Base-by-base conservation (phyloP, 2,113 vertebrate species). In the Notothenia rossii region DNA sequence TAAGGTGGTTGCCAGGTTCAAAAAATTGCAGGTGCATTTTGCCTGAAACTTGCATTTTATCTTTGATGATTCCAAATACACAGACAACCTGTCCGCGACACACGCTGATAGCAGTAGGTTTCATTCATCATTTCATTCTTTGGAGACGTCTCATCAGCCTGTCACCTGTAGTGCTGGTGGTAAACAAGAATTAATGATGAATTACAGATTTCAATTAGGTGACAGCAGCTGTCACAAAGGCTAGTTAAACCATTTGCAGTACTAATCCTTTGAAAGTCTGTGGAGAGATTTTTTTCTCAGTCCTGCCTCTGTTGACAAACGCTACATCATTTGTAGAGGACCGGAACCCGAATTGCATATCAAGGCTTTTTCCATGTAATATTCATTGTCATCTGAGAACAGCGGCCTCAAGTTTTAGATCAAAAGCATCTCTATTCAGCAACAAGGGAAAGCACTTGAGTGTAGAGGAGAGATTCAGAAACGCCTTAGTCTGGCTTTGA, bases 341-440 rank as follows among this genome's bases (percentile, higher is more conserved):
- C 72, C 77, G 54, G 79, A 83, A 70, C 78, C 55, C 5, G 70
- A 82, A 86, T 55, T 82, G 69, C 85, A 84, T 91, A 77, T 88
- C 72, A 80, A 83, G 88, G 91, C 91, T 90, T 81, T 86, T 89
- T 86, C 85, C 83, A 91, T 94, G 90, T 89, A 92, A 92, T 91
- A 94, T 94, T 95, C 91, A 92, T 91, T 86, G 89, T 93, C 86
- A 87, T 92, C 85, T 77, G 86, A 91, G 90, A 88, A 85, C 84
- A 72, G 81, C 33, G 46, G 86, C 82, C 89, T 90, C 75, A 78
- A 89, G 89, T 89, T 91, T 92, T 46, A 94, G 90, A 94, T 94
- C 93, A 93, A 94, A 94, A 78, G 89, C 79, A 82, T 88, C 91
- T 89, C 88, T 82, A 81, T 92, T 93, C 88, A 82, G 89, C 88